Evolutionary conservation across 1,140 invertebrate genomes (phyloP), one percentile per base, ranked within the genome.

Genomic region (Drosophila paulistorum): DNA sequence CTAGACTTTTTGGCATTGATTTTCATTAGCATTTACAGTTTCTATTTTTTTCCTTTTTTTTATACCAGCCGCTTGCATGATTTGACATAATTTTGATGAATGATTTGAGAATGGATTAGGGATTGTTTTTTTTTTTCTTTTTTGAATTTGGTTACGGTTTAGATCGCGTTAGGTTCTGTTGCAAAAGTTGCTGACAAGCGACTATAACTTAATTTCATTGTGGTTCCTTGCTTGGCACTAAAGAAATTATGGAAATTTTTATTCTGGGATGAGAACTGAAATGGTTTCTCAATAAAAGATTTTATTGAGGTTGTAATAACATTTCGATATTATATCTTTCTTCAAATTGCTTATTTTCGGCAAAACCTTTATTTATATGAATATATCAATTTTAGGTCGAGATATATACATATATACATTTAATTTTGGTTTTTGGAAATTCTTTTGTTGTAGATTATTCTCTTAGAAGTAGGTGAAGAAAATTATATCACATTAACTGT

Each of bases 41-140:
- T 61, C 42, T 39, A 65, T 74, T 20, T 72, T 65, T 58, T 68
- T 68, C n/a, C 5, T 20, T 3, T n/a, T 73, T 42, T 79, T 79
- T 69, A 65, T 60, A 74, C 41, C 84, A 87, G 84, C 81, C 84
- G 84, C 67, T 89, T 39, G 80, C 77, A 89, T 89, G 85, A 89
- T 81, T 90, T 79, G 85, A 89, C 85, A 89, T 90, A 90, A 89
- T 90, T 89, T 89, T 89, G 85, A 89, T 84, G 74, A 81, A 89
- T 90, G 78, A 71, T 78, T 74, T 55, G 51, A 71, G 68, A 11
- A 45, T 58, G 63, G 66, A 51, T 76, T 65, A 33, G 42, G 48
- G 26, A 39, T 39, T 39, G 20, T 48, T 60, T 65, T 57, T 37
- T 63, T 11, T 39, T n/a, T n/a, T n/a, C 1, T 9, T 10, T 39